Evolutionary conservation across 2,113 vertebrate genomes (phyloP).

Genomic region (Scytalopus superciliaris): DNA sequence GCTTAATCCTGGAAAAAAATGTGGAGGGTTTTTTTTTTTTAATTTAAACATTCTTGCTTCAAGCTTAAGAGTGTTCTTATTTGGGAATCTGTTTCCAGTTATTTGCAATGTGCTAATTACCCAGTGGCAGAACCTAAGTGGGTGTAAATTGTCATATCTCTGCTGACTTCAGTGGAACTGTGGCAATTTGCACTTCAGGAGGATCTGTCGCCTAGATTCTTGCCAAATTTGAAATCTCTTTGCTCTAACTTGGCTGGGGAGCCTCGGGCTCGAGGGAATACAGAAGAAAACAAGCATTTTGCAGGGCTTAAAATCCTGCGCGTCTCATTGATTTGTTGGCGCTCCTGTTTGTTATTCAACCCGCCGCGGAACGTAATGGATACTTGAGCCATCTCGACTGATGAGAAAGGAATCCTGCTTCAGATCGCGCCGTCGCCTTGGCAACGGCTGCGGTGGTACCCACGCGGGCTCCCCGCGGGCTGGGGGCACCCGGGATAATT

Average conservation of each 20-base stretch:
- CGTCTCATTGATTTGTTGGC: conserved; percentile 11
- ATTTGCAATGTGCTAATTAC: conserved; percentile 68
- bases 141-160: conserved; percentile 66
- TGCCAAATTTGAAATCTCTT: conserved; percentile 52
- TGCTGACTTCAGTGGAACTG: conserved; percentile 61
- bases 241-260: conserved; percentile 34
- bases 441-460: background rate
- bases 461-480: background rate
- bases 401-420: conserved; percentile 7
- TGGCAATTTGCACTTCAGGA: conserved; percentile 61
- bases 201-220: conserved; percentile 49
- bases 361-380: background rate
- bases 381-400: background rate
- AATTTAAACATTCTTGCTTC: conserved; percentile 15
- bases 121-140: conserved; percentile 64
- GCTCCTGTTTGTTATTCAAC: background rate
- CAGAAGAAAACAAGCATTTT: background rate
- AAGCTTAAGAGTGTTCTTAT: conserved; percentile 20
- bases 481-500: background rate
- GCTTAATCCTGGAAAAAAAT: background rate
- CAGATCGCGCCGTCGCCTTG: background rate
- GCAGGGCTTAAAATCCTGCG: background rate
- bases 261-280: conserved; percentile 20
- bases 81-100: conserved; percentile 61
- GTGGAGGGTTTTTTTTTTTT: background rate